phyloP scores from a whole-genome alignment of 92 coral and sea anemone genomes.

The Parazoanthus swiftii region DNA sequence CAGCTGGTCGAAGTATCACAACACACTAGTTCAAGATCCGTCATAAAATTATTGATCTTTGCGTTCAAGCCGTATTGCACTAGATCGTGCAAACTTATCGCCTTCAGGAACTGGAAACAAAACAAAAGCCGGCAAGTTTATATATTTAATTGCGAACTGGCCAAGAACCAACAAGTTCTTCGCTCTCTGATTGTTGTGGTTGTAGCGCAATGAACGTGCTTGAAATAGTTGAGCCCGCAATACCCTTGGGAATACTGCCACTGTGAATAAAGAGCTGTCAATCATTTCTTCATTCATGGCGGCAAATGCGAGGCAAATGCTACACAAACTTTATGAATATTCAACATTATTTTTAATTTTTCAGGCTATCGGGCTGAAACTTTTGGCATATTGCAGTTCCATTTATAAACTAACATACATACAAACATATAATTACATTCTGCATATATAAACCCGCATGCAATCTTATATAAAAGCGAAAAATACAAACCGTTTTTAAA shows the following conservation, averaged over 20 bases:
- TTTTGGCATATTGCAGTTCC: too few relatives aligned
- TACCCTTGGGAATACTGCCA: background rate
- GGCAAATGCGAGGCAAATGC: too few relatives aligned
- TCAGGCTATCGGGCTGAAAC: too few relatives aligned
- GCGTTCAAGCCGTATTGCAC: background rate
- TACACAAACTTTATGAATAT: too few relatives aligned
- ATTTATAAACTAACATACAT: too few relatives aligned
- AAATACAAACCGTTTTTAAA: too few relatives aligned
- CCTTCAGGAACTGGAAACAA: background rate
- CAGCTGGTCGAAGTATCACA: background rate
- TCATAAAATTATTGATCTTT: background rate
- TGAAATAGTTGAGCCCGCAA: constrained; percentile 23
- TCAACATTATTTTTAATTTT: too few relatives aligned
- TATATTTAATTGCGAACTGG: background rate
- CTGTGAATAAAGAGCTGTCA: background rate
- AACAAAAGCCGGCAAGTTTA: background rate
- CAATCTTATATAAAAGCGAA: too few relatives aligned
- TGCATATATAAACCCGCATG: too few relatives aligned
- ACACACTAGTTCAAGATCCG: background rate
- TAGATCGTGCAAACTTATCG: background rate
- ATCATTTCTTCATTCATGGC: background rate
- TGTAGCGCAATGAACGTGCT: background rate
- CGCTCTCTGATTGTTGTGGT: background rate
- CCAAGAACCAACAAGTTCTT: constrained; percentile 1
- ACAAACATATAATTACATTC: too few relatives aligned